Base-by-base conservation (phyloP, 2,797 vertebrate genomes). In the Sarcoramphus papa region DNA sequence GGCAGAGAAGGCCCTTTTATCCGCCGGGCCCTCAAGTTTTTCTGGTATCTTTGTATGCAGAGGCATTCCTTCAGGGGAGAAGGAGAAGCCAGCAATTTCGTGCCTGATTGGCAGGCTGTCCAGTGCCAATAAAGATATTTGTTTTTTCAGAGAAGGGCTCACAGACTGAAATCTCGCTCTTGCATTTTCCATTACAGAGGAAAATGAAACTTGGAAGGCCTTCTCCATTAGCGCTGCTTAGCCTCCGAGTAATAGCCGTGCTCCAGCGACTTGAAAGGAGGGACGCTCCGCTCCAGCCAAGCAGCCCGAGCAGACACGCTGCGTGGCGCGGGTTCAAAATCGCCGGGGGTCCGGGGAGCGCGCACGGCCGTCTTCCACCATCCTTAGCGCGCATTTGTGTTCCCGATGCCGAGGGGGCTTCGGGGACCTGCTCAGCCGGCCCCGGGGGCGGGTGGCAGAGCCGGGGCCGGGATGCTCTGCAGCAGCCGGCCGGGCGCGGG, bases 81-180 rank as follows among this genome's bases (percentile, higher is more conserved):
- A 81, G 96, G 96, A 97, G 96, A 96, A 98, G 95, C 96, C 91
- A 85, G 97, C 97, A 97, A 97, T 98, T 98, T 97, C 31, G 89
- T 95, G 96, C 93, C 97, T 98, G 97, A 98, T 97, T 97, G 98
- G 97, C 97, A 98, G 97, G 93, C 97, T 97, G 97, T 98, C 97
- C 97, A 86, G 96, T 82, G 78, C 97, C 97, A 97, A 96, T 97
- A 91, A 96, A 97, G 97, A 98, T 97, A 96, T 97, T 97, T 98
- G 97, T 97, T 97, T 97, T 96, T 91, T 96, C 97, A 95, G 77
- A 95, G 91, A 96, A 97, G 88, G 82, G 89, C 97, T 97, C 95
- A 67, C 91, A 85, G 97, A 82, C 95, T 82, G 93, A 98, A 95
- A 97, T 98, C 95, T 97, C 45, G 48, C 92, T 95, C 95, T 86